Evolutionary conservation across 2,113 vertebrate species (phyloP).

Genomic region (Conger conger): DNA sequence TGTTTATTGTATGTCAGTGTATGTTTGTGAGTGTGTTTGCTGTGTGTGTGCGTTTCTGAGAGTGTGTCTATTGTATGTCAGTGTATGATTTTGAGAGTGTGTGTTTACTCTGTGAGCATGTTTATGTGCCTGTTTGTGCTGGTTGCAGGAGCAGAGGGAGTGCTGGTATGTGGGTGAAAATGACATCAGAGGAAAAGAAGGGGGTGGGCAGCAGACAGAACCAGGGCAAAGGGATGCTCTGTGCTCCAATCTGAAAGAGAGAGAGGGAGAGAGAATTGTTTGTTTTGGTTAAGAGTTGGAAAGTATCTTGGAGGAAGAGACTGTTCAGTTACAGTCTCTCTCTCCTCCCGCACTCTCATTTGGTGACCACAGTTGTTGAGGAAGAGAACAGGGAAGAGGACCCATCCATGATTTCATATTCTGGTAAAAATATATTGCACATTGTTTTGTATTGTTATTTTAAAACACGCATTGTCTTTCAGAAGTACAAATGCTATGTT

Average conservation of each 20-base stretch:
- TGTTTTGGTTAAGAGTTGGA: constrained; percentile 21
- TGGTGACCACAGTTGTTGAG: constrained; percentile 16
- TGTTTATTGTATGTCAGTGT: too few relatives aligned
- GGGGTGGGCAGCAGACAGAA: constrained; percentile 22
- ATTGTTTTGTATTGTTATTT: neutral
- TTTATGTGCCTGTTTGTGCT: neutral
- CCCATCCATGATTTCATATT: constrained; percentile 37
- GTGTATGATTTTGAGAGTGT: neutral
- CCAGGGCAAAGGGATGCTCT: constrained; percentile 13
- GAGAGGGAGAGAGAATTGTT: neutral
- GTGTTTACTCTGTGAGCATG: neutral
- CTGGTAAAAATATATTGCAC: constrained; percentile 34
- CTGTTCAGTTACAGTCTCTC: constrained; percentile 27
- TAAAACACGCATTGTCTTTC: neutral
- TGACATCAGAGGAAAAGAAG: constrained; percentile 32
- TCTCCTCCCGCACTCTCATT: constrained; percentile 11
- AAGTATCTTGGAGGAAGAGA: constrained; percentile 12
- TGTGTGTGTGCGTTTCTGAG: neutral
- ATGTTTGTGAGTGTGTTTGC: neutral
- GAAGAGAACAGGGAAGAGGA: constrained; percentile 26
- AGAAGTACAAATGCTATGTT: neutral
- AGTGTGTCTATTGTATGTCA: constrained; percentile 8
- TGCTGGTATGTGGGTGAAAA: constrained; percentile 27
- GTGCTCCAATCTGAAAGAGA: neutral
- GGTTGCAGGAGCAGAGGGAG: constrained; percentile 22